These are phyloP conservation scores for Clupea harengus DNA, from an alignment of 2,113 vertebrate species.

Conservation along the genomic window DNA sequence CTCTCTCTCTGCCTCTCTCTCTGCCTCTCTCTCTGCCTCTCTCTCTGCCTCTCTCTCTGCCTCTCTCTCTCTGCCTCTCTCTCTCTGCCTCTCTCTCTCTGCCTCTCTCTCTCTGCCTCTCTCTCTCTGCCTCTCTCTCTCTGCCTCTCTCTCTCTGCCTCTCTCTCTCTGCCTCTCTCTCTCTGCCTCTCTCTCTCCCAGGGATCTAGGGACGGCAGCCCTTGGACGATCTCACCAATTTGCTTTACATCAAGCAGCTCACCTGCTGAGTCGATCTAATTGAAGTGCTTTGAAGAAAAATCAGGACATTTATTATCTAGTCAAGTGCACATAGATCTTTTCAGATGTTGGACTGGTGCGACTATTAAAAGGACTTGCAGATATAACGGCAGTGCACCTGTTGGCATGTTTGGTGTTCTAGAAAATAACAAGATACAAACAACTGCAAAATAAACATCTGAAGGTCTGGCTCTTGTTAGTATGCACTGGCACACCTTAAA, in stretches of 20 bases:
- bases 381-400: background rate
- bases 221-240: background rate
- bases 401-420: background rate
- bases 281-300: background rate
- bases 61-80: no score
- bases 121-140: no score
- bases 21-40: no score
- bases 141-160: background rate
- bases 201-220: background rate
- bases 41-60: no score
- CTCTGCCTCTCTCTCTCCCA: background rate
- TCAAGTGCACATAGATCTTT: background rate
- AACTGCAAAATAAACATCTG: background rate
- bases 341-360: background rate
- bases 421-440: background rate
- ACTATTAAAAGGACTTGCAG: background rate
- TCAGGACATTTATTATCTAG: background rate
- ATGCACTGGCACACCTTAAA: background rate
- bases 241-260: background rate
- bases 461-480: background rate
- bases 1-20: no score
- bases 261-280: background rate
- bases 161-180: background rate
- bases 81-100: no score
- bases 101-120: no score